Evolutionary conservation across 1,140 invertebrate species (phyloP).

Genomic region (Lysiphlebus fabarum): DNA sequence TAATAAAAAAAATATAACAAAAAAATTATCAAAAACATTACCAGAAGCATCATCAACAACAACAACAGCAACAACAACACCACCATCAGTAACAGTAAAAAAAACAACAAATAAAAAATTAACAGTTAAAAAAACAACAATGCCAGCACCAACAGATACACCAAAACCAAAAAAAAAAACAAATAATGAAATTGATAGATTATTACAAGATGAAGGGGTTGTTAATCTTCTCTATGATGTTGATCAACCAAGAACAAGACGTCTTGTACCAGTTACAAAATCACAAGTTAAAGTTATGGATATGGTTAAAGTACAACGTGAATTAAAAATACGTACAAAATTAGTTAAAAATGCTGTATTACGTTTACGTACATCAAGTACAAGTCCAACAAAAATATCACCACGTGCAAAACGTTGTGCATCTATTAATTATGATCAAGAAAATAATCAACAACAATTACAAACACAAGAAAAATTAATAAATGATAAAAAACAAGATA

Average conservation of each 20-base stretch:
- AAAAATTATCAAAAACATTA: no score
- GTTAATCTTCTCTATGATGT: conserved; percentile 80
- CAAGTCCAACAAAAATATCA: conserved; percentile 34
- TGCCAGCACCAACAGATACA: conserved; percentile 15
- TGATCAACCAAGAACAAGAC: conserved; percentile 58
- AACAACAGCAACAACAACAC: conserved; percentile 11
- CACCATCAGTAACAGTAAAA: conserved; percentile 29
- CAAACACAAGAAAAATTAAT: conserved; percentile 17
- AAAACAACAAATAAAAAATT: conserved; percentile 9
- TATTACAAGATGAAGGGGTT: conserved; percentile 80
- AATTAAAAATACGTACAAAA: conserved; percentile 49
- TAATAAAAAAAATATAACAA: conserved; percentile 22
- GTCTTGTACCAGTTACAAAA: conserved; percentile 54
- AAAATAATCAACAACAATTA: conserved; percentile 41
- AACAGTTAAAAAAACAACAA: conserved; percentile 23
- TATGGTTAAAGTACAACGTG: conserved; percentile 53
- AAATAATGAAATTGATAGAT: conserved; percentile 68
- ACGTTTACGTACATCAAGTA: conserved; percentile 44
- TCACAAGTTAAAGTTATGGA: conserved; percentile 56
- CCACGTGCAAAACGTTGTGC: conserved; percentile 55
- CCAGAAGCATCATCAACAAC: no score
- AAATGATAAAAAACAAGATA: conserved; percentile 30
- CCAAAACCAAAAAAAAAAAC: conserved; percentile 56
- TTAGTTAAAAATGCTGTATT: conserved; percentile 60
- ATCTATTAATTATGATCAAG: conserved; percentile 43